A percentile compares a stretch with the other conserved stretches of the same genome.
These are phyloP conservation scores for Mycteria americana DNA, from an alignment of 2,797 vertebrate species.

Conservation along the genomic window DNA sequence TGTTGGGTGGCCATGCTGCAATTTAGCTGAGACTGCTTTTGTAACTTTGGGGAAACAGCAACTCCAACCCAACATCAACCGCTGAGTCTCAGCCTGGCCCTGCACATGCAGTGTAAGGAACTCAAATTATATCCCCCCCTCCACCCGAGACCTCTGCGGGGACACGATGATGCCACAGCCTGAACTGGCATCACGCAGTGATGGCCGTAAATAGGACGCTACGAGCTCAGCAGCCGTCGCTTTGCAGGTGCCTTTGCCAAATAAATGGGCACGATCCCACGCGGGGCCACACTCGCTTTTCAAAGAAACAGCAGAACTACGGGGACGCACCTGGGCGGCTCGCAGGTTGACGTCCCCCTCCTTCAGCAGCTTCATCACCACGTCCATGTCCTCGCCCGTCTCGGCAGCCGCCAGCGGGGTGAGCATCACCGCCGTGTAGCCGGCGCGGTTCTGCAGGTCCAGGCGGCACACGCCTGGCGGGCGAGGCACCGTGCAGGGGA, in stretches of 20 bases:
- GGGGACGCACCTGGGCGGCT: conserved; percentile 85
- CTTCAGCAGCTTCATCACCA: conserved; percentile 87
- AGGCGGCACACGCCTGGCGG: conserved; percentile 86
- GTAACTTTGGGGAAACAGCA: neutral
- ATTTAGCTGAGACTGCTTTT: neutral
- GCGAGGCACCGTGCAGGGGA: accelerated
- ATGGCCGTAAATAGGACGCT: neutral
- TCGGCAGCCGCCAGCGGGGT: conserved; percentile 89
- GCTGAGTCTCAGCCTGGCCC: accelerated
- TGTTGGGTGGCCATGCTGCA: neutral
- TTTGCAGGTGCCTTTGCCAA: neutral
- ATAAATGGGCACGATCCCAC: neutral
- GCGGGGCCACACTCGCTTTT: accelerated
- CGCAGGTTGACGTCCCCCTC: conserved; percentile 89
- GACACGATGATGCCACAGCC: neutral
- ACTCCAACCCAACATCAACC: accelerated
- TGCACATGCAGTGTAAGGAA: accelerated
- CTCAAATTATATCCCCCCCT: accelerated
- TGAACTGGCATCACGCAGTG: accelerated
- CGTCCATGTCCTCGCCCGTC: conserved; percentile 88
- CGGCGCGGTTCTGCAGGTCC: conserved; percentile 91
- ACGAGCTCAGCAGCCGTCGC: neutral
- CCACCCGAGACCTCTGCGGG: accelerated
- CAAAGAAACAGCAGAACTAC: neutral
- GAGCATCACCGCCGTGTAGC: conserved; percentile 96